Percentiles rank a stretch among this genome's conserved stretches.
These are phyloP conservation scores for Doris montereyensis DNA, from an alignment of 2,888 invertebrate species.

Conservation along the genomic window DNA sequence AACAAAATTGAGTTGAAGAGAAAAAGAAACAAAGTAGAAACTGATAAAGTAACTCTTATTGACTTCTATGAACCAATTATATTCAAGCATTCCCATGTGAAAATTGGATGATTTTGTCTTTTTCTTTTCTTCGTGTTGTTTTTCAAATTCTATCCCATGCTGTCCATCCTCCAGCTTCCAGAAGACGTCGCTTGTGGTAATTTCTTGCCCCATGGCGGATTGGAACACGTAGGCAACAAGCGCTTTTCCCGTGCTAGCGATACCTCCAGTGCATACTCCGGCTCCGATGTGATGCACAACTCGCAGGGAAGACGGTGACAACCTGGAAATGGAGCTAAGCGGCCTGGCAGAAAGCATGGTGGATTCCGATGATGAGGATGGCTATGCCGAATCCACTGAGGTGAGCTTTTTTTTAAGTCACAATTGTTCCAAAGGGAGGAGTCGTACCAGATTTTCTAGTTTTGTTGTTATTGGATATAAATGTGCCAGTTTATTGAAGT, in stretches of 20 bases:
- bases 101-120: too few species aligned
- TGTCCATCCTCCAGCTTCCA: conserved; percentile 43
- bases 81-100: too few species aligned
- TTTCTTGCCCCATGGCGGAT: conserved; percentile 39
- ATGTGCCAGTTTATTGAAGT: too few species aligned
- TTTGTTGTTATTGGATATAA: too few species aligned
- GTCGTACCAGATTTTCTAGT: too few species aligned
- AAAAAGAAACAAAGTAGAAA: too few species aligned
- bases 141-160: too few species aligned
- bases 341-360: conserved; percentile 96
- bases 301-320: conserved; percentile 70
- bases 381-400: conserved; percentile 60
- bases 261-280: conserved; percentile 96
- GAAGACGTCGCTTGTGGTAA: conserved; percentile 41
- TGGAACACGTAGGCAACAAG: conserved; percentile 50
- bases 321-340: conserved; percentile 82
- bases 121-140: too few species aligned
- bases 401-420: conserved; percentile 40
- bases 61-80: too few species aligned
- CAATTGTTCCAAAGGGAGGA: too few species aligned
- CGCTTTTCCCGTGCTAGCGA: conserved; percentile 78
- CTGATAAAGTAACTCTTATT: too few species aligned
- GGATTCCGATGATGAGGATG: conserved; percentile 96
- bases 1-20: too few species aligned
- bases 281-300: conserved; percentile 84